Evolutionary conservation across 1,140 invertebrate species (phyloP), one percentile per base, ranked within the genome.

Genomic region (Trachelipus rathkii): DNA sequence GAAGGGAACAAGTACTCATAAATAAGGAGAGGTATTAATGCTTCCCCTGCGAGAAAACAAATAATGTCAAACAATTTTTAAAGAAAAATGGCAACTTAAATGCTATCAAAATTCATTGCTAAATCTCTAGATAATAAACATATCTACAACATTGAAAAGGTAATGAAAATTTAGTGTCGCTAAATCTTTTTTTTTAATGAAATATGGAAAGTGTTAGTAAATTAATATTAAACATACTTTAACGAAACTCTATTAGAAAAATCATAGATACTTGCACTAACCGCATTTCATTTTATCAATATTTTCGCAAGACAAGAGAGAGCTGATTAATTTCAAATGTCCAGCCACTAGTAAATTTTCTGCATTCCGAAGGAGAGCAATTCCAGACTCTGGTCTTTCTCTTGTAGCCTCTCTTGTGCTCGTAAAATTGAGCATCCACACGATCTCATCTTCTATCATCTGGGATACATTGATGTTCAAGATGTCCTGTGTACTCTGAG

Each of bases 361-460:
- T 44, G 83, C 83, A 74, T 72, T 84, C 78, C 80, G 84, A 78
- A 74, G 78, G 13, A 44, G 53, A 70, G 71, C 74, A 7, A 78
- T 66, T 23, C 77, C 77, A 7, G 79, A 79, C 72, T 81, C 75
- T 19, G 77, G 73, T 66, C 78, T 23, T 67, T 79, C 72, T 23
- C 74, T 69, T n/a, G 73, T 75, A 11, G 72, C 76, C 44, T 73
- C 73, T 44, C 77, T 71, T 11, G 77, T 80, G 53, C 72, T 53
- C 3, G 85, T 86, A 83, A 88, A 88, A 74, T 86, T 87, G 43
- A 82, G 82, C 43, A 88, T 81, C 87, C 87, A 88, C 2, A 81
- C 83, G 10, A 87, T 83, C 83, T 88, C 87, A 83, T 88, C 87
- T 69, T 87, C 85, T 46, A 88, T 73, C 86, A 88, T 87, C 21